Evolutionary conservation across 2,888 invertebrate species (phyloP), one percentile per base, ranked within the genome.

Genomic region (Orchesellides sinensis): DNA sequence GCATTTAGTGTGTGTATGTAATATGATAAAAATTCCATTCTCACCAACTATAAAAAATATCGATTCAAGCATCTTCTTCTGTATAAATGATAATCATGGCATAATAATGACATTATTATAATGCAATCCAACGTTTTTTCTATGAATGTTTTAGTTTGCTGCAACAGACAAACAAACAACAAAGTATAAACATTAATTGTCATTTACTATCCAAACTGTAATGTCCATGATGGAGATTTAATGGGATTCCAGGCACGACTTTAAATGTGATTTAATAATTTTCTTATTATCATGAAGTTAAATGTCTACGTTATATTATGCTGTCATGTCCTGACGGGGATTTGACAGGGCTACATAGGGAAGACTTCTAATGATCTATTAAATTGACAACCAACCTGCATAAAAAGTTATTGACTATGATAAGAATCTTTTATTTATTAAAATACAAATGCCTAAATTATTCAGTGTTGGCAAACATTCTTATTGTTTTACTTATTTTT

Each of bases 211-310:
- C n/a, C n/a, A n/a, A n/a, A n/a, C n/a, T n/a, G n/a, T n/a, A n/a
- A n/a, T n/a, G n/a, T n/a, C n/a, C n/a, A n/a, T n/a, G n/a, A n/a
- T n/a, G n/a, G n/a, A 12, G 35, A n/a, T 21, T 19, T 6, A 8
- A 32, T 23, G 23, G 35, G 29, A 56, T 56, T 70, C 70, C 40
- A 56, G 56, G 56, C 54, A 70, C 35, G 32, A 68, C 32, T 19
- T 54, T 5, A n/a, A n/a, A n/a, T n/a, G 10, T 8, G 10, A 10
- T 32, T 32, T 6, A 32, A 32, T 32, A 32, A 10, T 32, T 32
- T 5, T 32, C 10, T 40, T 40, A 40, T 8, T 40, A n/a, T 40
- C 40, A 40, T 14, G 10, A 40, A 2, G 40, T 2, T 40, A 10
- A 40, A n/a, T n/a, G 40, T 5, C 40, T 10, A 2, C 10, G 40